Base-by-base conservation (phyloP, 2,888 invertebrate species). In the Chrysodeixis includens region DNA sequence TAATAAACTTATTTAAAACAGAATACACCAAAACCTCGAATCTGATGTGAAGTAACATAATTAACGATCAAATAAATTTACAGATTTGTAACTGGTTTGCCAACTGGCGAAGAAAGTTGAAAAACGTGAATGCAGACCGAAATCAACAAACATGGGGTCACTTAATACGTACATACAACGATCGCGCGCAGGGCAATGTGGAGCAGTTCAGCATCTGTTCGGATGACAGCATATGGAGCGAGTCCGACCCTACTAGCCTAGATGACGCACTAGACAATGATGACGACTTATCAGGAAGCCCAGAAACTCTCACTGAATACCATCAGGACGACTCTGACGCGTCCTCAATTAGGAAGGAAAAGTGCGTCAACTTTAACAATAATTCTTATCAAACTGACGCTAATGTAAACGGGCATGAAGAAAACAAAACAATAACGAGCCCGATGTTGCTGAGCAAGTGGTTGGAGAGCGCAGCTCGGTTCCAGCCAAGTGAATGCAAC, bases 11-110 rank as follows among this genome's bases (percentile, higher is more conserved):
- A n/a, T 40, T 40, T 7, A n/a, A 26, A 6, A 0, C n/a, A 40
- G n/a, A 6, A 9, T 10, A 3, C 12, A 30, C 12, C 16, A 16
- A 57, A 22, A 9, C 22, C 9, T 7, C 18, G 26, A 44, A 40
- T 40, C 12, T 22, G 9, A n/a, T 1, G 8, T 26, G n/a, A 46
- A 16, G 53, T n/a, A 1, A 40, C 14, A 26, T n/a, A 54, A 51
- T 52, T 58, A n/a, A 40, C n/a, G 40, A n/a, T 40, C 3, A 40
- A 40, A 6, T 75, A 32, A 73, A 44, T 67, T 91, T 90, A 56
- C 91, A 97, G 96, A 96, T 97, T 65, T 97, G 97, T 83, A 97
- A 97, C 89, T 97, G 97, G 97, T 97, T 97, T 87, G 97, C 97
- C n/a, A 97, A 97, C 84, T 97, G 97, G 97, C 94, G 97, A 68